These are phyloP conservation scores for Gandaritis pyraliata DNA, from an alignment of 2,888 invertebrate genomes.

Conservation along the genomic window DNA sequence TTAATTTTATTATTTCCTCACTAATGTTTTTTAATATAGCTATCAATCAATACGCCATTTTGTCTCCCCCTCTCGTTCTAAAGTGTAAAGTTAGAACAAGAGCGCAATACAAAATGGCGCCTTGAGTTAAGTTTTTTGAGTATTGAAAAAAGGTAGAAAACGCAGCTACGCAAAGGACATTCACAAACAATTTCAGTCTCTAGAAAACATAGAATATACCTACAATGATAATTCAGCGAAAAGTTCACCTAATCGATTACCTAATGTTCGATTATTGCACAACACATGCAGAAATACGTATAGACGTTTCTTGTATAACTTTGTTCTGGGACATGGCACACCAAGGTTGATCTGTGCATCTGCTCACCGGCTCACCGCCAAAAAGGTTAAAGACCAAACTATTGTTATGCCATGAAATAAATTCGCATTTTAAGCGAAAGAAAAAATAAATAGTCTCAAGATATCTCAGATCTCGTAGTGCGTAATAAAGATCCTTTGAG, in stretches of 20 bases:
- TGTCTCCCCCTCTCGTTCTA: conserved; percentile 9
- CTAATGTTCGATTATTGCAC: conserved; percentile 79
- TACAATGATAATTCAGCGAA: conserved; percentile 74
- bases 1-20: neutral
- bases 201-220: conserved; percentile 49
- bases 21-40: neutral
- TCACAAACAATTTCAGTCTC: conserved; percentile 67
- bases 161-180: conserved; percentile 30
- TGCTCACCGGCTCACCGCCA: too few species aligned
- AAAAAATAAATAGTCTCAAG: too few species aligned
- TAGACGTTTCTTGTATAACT: conserved; percentile 61
- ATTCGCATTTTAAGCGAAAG: neutral
- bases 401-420: neutral
- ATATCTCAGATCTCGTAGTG: too few species aligned
- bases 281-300: conserved; percentile 81
- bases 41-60: conserved; percentile 6
- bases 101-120: conserved; percentile 14
- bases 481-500: too few species aligned
- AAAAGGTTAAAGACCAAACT: too few species aligned
- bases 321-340: conserved; percentile 33
- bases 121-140: neutral
- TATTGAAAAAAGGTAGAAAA: conserved; percentile 3
- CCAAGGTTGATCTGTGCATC: neutral
- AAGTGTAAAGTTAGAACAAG: conserved; percentile 1
- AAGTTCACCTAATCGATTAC: conserved; percentile 64